phyloP scores from a whole-genome alignment of 2,797 vertebrate species.

The Oreochromis grahami region DNA sequence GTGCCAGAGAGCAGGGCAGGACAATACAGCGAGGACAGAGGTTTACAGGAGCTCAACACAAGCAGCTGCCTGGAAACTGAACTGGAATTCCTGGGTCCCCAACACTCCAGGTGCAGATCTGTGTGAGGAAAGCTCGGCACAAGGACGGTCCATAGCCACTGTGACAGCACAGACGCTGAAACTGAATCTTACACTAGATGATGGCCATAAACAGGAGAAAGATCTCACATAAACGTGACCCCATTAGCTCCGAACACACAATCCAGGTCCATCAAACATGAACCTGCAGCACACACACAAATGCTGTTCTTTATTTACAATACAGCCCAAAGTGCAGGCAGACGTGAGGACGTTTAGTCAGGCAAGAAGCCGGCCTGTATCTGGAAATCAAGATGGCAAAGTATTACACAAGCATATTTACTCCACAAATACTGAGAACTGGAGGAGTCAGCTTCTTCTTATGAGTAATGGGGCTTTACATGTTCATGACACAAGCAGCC shows the following conservation, averaged over 20 bases:
- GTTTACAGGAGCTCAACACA: slow-evolving; percentile 21
- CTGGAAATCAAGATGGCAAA: background rate
- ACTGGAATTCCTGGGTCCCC: slow-evolving; percentile 25
- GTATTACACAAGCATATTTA: background rate
- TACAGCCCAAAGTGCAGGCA: background rate
- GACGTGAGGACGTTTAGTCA: background rate
- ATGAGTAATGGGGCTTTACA: background rate
- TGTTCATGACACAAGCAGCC: background rate
- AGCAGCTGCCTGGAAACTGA: slow-evolving; percentile 44
- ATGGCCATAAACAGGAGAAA: background rate
- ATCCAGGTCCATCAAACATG: slow-evolving; percentile 24
- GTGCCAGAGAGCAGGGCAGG: slow-evolving; percentile 30
- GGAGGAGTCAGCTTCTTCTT: background rate
- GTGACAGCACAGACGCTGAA: background rate
- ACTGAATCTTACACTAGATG: background rate
- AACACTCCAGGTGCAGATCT: background rate
- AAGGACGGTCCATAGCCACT: background rate
- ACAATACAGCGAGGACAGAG: slow-evolving; percentile 13
- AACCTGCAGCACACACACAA: slow-evolving; percentile 21
- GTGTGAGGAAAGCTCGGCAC: background rate
- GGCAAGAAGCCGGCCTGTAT: background rate
- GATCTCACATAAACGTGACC: background rate
- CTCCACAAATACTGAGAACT: background rate
- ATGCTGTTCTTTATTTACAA: slow-evolving; percentile 31
- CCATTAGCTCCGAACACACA: background rate